phyloP scores from a whole-genome alignment of 2,888 invertebrate genomes.

The Callyntrura guangdongensis region DNA sequence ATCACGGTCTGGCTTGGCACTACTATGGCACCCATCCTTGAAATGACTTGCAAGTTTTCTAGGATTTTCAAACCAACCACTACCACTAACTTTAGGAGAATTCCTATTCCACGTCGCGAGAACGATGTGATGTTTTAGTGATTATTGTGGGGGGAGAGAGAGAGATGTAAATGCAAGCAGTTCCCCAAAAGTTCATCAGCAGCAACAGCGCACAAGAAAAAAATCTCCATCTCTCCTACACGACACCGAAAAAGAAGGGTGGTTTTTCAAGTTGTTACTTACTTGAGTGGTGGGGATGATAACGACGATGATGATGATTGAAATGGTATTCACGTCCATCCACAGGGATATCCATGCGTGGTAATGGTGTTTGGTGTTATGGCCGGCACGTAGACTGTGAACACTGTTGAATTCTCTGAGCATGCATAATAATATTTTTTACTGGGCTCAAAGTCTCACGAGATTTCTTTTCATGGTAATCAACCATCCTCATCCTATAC shows the following conservation, averaged over 20 bases:
- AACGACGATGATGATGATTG: conserved; percentile 13
- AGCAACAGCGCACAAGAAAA: conserved; percentile 1
- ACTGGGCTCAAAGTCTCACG: background rate
- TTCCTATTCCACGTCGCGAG: conserved; percentile 63
- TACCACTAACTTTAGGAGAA: conserved; percentile 53
- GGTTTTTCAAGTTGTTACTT: conserved; percentile 68
- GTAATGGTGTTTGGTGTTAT: conserved; percentile 4
- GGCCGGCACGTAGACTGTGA: background rate
- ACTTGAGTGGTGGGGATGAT: conserved; percentile 31
- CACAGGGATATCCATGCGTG: conserved; percentile 15
- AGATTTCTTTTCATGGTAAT: background rate
- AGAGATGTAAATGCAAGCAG: background rate
- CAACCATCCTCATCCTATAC: background rate
- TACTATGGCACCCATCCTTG: conserved; percentile 84
- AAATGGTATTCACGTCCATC: conserved; percentile 52
- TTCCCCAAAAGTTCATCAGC: conserved; percentile 56
- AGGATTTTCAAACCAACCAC: conserved; percentile 45
- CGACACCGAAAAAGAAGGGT: conserved; percentile 68
- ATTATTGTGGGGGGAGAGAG: conserved; percentile 41
- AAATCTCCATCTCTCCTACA: conserved; percentile 45
- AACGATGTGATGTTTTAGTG: conserved; percentile 73
- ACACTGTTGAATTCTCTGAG: background rate
- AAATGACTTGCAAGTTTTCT: conserved; percentile 85
- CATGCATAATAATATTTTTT: background rate
- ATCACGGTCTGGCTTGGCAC: conserved; percentile 1